These are phyloP conservation scores for Siniperca undulata DNA, from an alignment of 2,797 vertebrate genomes.

Conservation along the genomic window DNA sequence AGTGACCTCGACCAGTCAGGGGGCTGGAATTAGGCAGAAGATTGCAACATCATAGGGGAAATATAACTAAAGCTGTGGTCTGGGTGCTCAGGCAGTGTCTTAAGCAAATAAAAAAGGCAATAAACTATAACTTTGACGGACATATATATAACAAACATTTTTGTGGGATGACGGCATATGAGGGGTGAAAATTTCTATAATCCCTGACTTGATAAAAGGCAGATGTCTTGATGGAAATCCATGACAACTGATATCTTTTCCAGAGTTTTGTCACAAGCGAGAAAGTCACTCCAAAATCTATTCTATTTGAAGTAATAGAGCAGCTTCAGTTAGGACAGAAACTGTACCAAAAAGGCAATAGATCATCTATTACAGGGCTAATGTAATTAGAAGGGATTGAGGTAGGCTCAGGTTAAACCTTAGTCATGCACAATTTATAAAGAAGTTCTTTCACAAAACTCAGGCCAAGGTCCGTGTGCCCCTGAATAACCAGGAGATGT, in stretches of 20 bases:
- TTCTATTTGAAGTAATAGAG: background rate
- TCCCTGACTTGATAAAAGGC: constrained; percentile 83
- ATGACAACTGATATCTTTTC: constrained; percentile 66
- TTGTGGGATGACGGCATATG: constrained; percentile 66
- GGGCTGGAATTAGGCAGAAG: constrained; percentile 25
- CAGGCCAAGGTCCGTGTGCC: background rate
- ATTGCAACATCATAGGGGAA: constrained; percentile 48
- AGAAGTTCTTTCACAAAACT: constrained; percentile 8
- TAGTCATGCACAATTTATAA: background rate
- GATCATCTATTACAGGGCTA: constrained; percentile 16
- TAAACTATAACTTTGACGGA: constrained; percentile 61
- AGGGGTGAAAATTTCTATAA: constrained; percentile 77
- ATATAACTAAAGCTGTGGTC: constrained; percentile 45
- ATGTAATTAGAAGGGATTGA: constrained; percentile 23
- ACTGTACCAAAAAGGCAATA: constrained; percentile 1
- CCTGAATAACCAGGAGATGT: constrained; percentile 19
- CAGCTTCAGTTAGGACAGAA: constrained; percentile 12
- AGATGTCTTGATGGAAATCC: constrained; percentile 83
- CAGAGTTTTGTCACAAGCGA: constrained; percentile 65
- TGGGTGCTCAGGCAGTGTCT: constrained; percentile 40
- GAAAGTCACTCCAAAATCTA: constrained; percentile 34
- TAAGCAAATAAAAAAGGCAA: constrained; percentile 56
- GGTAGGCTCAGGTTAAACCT: constrained; percentile 1
- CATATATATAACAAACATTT: constrained; percentile 59
- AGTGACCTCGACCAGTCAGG: constrained; percentile 42